These are phyloP conservation scores for Patiria miniata DNA, from an alignment of 35 echinoderm and acorn worm species.

Conservation along the genomic window DNA sequence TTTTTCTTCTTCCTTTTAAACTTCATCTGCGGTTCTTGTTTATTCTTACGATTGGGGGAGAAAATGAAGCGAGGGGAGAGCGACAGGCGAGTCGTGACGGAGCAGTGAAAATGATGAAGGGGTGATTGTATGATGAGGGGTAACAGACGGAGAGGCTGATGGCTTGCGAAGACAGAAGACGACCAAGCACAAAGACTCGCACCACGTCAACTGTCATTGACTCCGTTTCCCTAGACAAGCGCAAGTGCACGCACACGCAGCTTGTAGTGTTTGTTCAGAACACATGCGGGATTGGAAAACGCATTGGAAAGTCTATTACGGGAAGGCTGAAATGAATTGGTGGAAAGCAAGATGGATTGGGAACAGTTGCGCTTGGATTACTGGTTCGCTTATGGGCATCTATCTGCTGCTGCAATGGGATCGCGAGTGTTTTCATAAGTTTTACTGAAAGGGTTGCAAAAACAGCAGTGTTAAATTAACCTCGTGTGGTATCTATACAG, in stretches of 20 bases:
- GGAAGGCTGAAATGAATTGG: too few species aligned
- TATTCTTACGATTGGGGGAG: neutral
- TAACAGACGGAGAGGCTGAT: neutral
- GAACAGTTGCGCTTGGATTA: too few species aligned
- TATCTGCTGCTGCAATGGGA: too few species aligned
- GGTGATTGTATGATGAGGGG: neutral
- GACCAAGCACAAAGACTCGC: neutral
- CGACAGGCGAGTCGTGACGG: neutral
- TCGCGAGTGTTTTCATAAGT: too few species aligned
- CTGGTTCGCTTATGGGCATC: too few species aligned
- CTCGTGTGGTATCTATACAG: too few species aligned
- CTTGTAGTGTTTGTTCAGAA: neutral
- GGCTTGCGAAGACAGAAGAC: neutral
- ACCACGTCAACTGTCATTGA: neutral
- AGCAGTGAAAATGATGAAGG: neutral
- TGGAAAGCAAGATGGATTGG: too few species aligned
- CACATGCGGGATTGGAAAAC: too few species aligned
- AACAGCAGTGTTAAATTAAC: too few species aligned
- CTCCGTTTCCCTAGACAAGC: neutral
- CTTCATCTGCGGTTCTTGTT: constrained; percentile 1
- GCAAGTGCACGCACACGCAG: neutral
- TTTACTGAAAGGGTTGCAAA: too few species aligned
- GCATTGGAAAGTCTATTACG: too few species aligned
- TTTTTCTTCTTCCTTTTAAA: neutral
- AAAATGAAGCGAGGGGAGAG: neutral